phyloP scores from a whole-genome alignment of 2,888 invertebrate species.

The Eledona agricola region DNA sequence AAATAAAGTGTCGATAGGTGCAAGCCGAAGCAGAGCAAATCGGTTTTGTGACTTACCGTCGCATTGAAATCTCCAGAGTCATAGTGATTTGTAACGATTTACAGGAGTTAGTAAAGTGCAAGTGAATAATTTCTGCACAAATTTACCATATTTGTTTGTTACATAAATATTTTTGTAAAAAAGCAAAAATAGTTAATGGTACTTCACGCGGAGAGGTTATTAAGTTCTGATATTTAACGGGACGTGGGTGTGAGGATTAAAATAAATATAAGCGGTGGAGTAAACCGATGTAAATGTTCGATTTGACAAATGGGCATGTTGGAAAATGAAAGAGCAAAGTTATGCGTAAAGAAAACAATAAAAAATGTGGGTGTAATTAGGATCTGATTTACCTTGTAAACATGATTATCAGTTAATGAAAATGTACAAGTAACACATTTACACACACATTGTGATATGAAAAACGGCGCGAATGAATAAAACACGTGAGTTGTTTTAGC shows the following conservation, averaged over 20 bases:
- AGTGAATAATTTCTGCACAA: too few relatives aligned
- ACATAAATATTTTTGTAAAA: too few relatives aligned
- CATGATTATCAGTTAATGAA: constrained; percentile 54
- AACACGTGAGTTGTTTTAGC: constrained; percentile 50
- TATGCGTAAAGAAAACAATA: constrained; percentile 1
- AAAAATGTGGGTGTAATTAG: constrained; percentile 9
- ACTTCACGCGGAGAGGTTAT: not conserved
- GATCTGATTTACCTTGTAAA: constrained; percentile 57
- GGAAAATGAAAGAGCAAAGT: constrained; percentile 5
- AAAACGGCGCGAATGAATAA: constrained; percentile 48
- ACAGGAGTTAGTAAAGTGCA: not conserved
- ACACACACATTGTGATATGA: constrained; percentile 47
- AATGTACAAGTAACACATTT: constrained; percentile 49
- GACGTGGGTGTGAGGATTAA: constrained; percentile 6
- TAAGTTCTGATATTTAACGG: not conserved
- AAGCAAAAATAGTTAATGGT: constrained; percentile 7
- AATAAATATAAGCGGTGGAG: constrained; percentile 7
- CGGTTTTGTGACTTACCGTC: constrained; percentile 45
- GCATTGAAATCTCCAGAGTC: constrained; percentile 42
- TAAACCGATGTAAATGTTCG: constrained; percentile 9
- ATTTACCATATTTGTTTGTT: too few relatives aligned
- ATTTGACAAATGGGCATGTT: constrained; percentile 14
- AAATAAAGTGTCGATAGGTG: too few relatives aligned
- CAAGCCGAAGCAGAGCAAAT: not conserved
- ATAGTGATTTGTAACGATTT: constrained; percentile 1